A percentile compares a stretch with the other conserved stretches of the same genome.
phyloP scores from a whole-genome alignment of 2,113 vertebrate genomes.

The Clarias macrocephalus region DNA sequence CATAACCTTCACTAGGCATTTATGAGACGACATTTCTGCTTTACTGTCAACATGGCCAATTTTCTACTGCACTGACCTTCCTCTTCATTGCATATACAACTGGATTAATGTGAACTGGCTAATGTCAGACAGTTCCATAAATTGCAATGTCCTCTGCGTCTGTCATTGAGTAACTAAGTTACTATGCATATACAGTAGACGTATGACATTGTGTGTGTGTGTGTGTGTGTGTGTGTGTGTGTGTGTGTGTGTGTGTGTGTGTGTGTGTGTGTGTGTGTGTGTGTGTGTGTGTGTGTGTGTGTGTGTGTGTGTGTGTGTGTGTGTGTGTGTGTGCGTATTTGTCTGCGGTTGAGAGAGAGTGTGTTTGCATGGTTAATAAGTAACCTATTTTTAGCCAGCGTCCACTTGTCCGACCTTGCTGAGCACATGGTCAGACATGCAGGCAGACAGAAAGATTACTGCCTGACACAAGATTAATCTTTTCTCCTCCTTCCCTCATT shows the following conservation, averaged over 20 bases:
- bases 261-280: no score
- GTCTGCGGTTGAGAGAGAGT: background rate
- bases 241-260: no score
- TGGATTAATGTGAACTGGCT: conserved; percentile 30
- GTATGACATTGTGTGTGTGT: background rate
- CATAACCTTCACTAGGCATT: conserved; percentile 15
- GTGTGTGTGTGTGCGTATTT: background rate
- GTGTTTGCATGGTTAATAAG: background rate
- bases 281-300: no score
- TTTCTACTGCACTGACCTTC: conserved; percentile 16
- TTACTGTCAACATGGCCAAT: background rate
- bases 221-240: background rate
- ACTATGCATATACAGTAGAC: conserved; percentile 11
- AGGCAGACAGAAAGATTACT: conserved; percentile 29
- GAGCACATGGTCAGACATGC: conserved; percentile 25
- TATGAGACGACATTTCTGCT: background rate
- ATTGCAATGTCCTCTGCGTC: background rate
- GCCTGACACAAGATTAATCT: conserved; percentile 38
- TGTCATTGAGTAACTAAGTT: conserved; percentile 24
- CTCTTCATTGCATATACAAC: conserved; percentile 19
- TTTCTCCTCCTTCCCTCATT: conserved; percentile 27
- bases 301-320: background rate
- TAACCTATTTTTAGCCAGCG: conserved; percentile 42
- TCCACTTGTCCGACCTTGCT: conserved; percentile 40
- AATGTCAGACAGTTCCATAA: conserved; percentile 11